Evolutionary conservation across 2,888 invertebrate species (phyloP), one percentile per base, ranked within the genome.

Genomic region (Ditula angustiorana): DNA sequence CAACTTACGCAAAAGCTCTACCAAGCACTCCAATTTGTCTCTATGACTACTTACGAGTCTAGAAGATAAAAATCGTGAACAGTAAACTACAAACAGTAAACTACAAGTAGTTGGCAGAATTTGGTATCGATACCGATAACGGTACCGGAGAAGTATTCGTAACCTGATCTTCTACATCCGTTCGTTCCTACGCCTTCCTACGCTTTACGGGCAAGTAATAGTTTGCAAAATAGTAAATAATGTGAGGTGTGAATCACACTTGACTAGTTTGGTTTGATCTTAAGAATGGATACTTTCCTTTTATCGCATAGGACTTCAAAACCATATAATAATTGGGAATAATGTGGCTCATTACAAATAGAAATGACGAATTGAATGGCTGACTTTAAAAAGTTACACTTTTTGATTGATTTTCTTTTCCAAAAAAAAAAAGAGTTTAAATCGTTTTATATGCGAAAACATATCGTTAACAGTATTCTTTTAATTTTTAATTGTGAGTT

Each of bases 81-180:
- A n/a, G n/a, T n/a, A n/a, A n/a, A n/a, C n/a, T n/a, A 50, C 28
- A 41, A 52, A 44, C 30, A 44, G 16, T 53, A 61, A 61, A 52
- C 52, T 50, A n/a, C 11, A 28, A 44, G 50, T 50, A 37, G 35
- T 30, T 13, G 41, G 61, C 33, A 11, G 28, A 53, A 13, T 61
- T 33, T 23, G 52, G 52, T 53, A 60, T 13, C 24, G 26, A 19
- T 30, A 58, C 13, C 44, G 52, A 41, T 44, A 44, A 23, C 61
- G 52, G 44, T 33, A 33, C 3, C 41, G 26, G 55, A 24, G 10
- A 52, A 61, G 53, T 52, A 53, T 53, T 53, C 55, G 63, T 64
- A 64, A 64, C 23, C 13, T 46, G 24, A 64, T 53, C 46, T 53
- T 16, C 35, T 24, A 53, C 64, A 58, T 64, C 64, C 59, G 64